Base-by-base conservation (phyloP, 2,797 vertebrate species). In the Momotus momota region DNA sequence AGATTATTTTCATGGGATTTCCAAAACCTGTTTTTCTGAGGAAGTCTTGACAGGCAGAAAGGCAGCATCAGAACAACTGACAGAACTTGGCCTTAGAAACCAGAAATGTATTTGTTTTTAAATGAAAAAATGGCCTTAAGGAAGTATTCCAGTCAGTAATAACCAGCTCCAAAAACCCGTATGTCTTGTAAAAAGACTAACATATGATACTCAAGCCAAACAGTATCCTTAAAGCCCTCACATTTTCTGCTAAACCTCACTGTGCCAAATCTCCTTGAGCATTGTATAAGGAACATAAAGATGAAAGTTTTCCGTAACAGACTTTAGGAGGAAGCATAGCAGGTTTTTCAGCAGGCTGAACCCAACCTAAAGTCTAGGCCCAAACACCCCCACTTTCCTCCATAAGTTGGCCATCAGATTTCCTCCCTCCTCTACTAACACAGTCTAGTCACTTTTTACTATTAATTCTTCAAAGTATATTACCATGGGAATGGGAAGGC, bases 241-340 rank as follows among this genome's bases (percentile, higher is more conserved):
- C 1, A 12, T 25, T 27, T 80, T 14, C 60, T 55, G 14, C 25
- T 87, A 22, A 35, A 35, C 85, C 54, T 70, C 35, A 57, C 23
- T 55, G 13, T 2, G 21, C 19, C 43, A 77, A 5, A n/a, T 82
- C 26, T 80, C 41, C 33, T 78, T 21, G 33, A 74, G 31, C 16
- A 33, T 1, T 16, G 4, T 3, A 26, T 10, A 48, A 26, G 4
- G 40, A 86, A 58, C 5, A 49, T 38, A 85, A 27, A 4, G 12
- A 46, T 2, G 5, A 9, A 38, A 82, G 17, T 49, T 25, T 75
- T 33, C 0, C 0, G 2, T 31, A 38, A 45, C 12, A 73, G 20
- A n/a, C 80, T 73, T 80, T 27, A 62, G 29, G 19, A 88, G 27
- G 15, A 72, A 67, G 5, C 0, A 0, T 31, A 25, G 57, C 23